Percentiles rank a stretch among this genome's conserved stretches.
Conservation (phyloP, 92 coral and sea anemone genomes). For the Umimayanthus kanabou region DNA sequence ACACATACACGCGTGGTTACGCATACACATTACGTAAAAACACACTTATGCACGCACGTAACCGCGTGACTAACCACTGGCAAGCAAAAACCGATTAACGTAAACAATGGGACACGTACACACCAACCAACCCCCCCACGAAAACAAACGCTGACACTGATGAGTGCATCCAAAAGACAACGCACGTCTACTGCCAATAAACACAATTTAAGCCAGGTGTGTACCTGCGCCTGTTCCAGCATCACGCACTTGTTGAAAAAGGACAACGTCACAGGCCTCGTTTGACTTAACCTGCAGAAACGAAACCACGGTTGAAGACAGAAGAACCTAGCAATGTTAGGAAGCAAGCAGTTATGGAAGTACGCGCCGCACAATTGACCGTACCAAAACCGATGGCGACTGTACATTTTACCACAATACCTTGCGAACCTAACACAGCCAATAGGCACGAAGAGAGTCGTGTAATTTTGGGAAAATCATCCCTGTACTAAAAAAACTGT, state of each 20-base stretch:
- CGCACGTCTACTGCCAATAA: not conserved
- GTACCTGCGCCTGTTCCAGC: conserved; percentile 76
- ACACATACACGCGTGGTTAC: not conserved
- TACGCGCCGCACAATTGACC: not conserved
- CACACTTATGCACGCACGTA: not conserved
- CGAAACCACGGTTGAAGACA: not conserved
- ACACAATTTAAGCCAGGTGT: not conserved
- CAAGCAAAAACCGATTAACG: too few relatives aligned
- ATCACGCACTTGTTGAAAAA: conserved; percentile 70
- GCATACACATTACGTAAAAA: not conserved
- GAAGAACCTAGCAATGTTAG: not conserved
- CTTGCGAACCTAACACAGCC: too few relatives aligned
- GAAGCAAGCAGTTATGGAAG: not conserved
- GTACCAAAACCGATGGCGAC: too few relatives aligned
- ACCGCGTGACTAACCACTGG: too few relatives aligned
- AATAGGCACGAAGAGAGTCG: too few relatives aligned
- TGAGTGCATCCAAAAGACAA: not conserved
- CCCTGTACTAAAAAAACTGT: too few relatives aligned
- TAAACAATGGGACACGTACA: not conserved
- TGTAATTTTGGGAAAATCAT: too few relatives aligned
- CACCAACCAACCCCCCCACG: not conserved
- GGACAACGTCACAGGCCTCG: conserved; percentile 61
- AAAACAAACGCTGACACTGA: not conserved
- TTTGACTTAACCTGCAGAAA: conserved; percentile 56
- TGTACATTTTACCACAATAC: too few relatives aligned